Base-by-base conservation (phyloP, 2,797 vertebrate genomes). In the Anabas testudineus region DNA sequence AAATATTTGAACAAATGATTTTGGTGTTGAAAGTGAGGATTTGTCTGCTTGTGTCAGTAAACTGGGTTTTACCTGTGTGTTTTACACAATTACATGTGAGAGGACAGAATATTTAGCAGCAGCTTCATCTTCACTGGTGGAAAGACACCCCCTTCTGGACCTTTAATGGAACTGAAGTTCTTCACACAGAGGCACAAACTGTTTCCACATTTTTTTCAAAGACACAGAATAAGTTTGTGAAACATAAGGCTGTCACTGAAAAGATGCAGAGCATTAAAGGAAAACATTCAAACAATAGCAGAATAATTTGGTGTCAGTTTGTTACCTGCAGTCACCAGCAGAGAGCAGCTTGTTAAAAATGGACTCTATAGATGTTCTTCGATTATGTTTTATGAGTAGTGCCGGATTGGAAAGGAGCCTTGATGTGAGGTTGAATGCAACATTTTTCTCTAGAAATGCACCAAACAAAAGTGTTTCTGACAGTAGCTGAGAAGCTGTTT, bases 91-190 rank as follows among this genome's bases (percentile, higher is more conserved):
- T 16, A 49, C 30, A 54, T 7, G 5, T 18, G 12, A 46, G 39
- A 2, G 1, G 6, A 45, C 10, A 36, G 8, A 6, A 34, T 36
- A 36, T 9, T 13, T 52, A 45, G 14, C 36, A 54, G 10, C 10
- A 22, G 13, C 37, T 2, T 34, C n/a, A 48, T 37, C 2, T 66
- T 66, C 74, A 32, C 9, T 76, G 58, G 66, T 80, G 70, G 15
- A 64, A 74, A 85, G 24, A 71, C 73, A 13, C 88, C 85, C 81
- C 71, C 90, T 83, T 66, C 78, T 85, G 91, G 82, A 26, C 18
- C 2, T 21, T 15, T 22, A 6, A 3, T 72, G 71, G 26, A 81
- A 75, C 71, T 80, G 69, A 32, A 57, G 14, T 36, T 12, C 46
- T 19, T 48, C 22, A 45, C 15, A 56, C 26, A 30, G 36, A 10